Evolutionary conservation across 2,888 invertebrate species (phyloP), one percentile per base, ranked within the genome.

Genomic region (Agrilus cyanescens): DNA sequence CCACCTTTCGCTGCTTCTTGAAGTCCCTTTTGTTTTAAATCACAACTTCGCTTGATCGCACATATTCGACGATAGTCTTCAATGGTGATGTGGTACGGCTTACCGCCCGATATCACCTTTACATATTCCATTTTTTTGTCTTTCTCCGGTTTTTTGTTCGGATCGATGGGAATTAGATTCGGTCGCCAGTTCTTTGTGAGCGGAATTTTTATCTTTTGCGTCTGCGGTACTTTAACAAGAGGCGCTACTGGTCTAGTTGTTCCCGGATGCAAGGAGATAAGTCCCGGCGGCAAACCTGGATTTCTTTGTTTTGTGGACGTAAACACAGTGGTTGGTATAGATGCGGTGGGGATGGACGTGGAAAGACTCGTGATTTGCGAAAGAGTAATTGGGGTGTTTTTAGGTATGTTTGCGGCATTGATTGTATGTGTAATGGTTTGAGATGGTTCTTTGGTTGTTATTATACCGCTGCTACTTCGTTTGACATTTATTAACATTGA

Each of bases 61-160:
- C 82, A 82, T 82, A 83, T 82, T 50, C 84, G 82, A 63, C 84
- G 85, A 65, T 83, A 85, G 57, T 86, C 85, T 38, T 81, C 78
- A 30, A 85, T 73, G 3, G 83, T 83, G 53, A 86, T 79, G 60
- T 85, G 82, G 63, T 81, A 85, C 0, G 85, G 79, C 56, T 81
- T 81, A n/a, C 85, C 85, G 1, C 82, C 79, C 0, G 83, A 80
- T 58, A 82, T 78, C 1, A 82, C 82, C 56, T 83, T 81, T n/a
- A 83, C 79, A 15, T 82, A 66, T 43, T 78, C 78, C 4, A 77
- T 77, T 49, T 60, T 63, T 41, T 57, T 53, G 32, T 58, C 60
- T 25, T 57, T 55, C 35, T 58, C 53, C 4, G 51, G 41, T 44
- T 60, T 62, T 50, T 61, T 61, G 14, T 38, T 56, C 1, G 65